Evolutionary conservation across 2,797 vertebrate genomes (phyloP), one percentile per base, ranked within the genome.

Genomic region (Scarus forsteni): DNA sequence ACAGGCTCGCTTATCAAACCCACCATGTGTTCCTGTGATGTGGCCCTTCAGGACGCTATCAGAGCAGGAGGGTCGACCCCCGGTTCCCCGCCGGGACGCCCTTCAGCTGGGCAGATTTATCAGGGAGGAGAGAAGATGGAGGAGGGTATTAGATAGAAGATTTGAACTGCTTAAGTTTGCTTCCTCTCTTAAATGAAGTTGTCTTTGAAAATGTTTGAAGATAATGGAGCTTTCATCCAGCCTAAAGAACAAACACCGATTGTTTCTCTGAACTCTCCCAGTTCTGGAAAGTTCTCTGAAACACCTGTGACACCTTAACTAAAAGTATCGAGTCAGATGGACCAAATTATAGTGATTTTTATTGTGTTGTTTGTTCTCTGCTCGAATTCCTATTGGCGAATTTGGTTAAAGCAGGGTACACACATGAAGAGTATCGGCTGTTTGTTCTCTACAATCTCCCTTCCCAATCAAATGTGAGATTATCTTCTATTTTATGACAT

Each of bases 1-100:
- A 84, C 88, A 70, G 67, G 54, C 15, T 75, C 27, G 52, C 74
- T 90, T 90, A 92, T 92, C 89, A 90, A 76, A 85, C 53, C 45
- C 51, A 54, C 73, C 71, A 56, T 63, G 60, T 83, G 75, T 77
- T 85, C 67, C 84, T 90, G 77, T 89, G 89, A 91, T 91, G 85
- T 87, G 77, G 46, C 74, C 73, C 82, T 71, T 70, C 72, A 85
- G 72, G 81, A 72, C 27, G 5, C 55, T 79, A 84, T 79, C 80
- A 71, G 76, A 14, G 45, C 45, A 36, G 51, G 9, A 44, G 71
- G 19, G 53, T 2, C 18, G 12, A 13, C 15, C 60, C 48, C 42
- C 35, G 4, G 11, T 38, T 57, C 5, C 53, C 73, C 35, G 55
- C 61, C 73, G 27, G 38, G 73, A 72, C 9, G 15, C 43, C 66